Conservation (phyloP, 2,113 vertebrate genomes). For the Pygoscelis adeliae region DNA sequence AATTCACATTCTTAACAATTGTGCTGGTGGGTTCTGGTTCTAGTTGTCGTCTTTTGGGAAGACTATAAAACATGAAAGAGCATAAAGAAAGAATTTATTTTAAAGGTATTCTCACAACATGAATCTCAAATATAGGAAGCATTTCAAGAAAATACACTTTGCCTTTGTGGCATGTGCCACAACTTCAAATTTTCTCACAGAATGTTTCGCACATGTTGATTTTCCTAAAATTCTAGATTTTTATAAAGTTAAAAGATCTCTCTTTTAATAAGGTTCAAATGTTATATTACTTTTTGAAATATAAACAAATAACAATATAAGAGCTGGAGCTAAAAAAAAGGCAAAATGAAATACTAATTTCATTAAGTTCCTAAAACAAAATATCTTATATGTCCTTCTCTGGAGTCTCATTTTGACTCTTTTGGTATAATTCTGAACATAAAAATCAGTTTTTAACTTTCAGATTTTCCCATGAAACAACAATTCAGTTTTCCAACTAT, state of each 20-base stretch:
- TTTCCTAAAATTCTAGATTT: neutral
- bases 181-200: neutral
- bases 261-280: neutral
- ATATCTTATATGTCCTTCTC: neutral
- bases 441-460: neutral
- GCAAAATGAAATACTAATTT: neutral
- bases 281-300: neutral
- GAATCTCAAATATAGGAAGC: neutral
- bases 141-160: neutral
- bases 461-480: neutral
- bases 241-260: neutral
- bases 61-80: neutral
- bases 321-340: neutral
- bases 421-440: neutral
- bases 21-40: neutral
- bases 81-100: neutral
- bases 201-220: neutral
- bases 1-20: neutral
- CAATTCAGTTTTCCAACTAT: neutral
- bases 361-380: neutral
- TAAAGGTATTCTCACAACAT: neutral
- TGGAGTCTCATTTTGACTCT: neutral
- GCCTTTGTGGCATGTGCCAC: neutral
- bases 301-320: neutral
- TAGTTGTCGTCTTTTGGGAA: neutral